phyloP scores from a whole-genome alignment of 2,113 vertebrate genomes.

The Rostratula benghalensis region DNA sequence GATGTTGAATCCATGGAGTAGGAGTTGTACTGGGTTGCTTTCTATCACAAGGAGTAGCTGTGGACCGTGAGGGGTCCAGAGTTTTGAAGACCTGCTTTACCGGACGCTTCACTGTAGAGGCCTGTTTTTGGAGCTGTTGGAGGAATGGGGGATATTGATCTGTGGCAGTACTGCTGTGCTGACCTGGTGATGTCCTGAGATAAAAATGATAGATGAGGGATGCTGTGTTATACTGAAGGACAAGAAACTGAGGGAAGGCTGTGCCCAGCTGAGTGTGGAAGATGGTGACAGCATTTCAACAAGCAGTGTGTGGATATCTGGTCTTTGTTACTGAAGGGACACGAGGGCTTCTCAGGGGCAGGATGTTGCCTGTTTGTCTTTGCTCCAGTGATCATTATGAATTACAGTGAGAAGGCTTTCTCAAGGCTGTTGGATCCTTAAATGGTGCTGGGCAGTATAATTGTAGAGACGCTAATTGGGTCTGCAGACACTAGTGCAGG shows the following conservation, averaged over 20 bases:
- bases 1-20: not conserved
- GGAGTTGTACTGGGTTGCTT: not conserved
- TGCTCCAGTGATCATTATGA: not conserved
- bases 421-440: not conserved
- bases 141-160: not conserved
- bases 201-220: not conserved
- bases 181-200: not conserved
- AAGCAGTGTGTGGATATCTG: not conserved
- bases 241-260: not conserved
- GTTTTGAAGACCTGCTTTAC: not conserved
- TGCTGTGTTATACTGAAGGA: not conserved
- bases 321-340: not conserved
- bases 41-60: not conserved
- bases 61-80: not conserved
- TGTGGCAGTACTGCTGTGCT: not conserved
- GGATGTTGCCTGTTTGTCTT: not conserved
- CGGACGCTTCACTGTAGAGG: not conserved
- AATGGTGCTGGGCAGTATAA: not conserved
- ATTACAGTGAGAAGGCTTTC: not conserved
- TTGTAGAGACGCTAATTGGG: not conserved
- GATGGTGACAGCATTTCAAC: not conserved
- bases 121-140: not conserved
- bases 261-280: not conserved
- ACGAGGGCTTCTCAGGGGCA: not conserved
- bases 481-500: not conserved